Base-by-base conservation (phyloP, 2,888 invertebrate genomes). In the Marasmarcha lunaedactyla region DNA sequence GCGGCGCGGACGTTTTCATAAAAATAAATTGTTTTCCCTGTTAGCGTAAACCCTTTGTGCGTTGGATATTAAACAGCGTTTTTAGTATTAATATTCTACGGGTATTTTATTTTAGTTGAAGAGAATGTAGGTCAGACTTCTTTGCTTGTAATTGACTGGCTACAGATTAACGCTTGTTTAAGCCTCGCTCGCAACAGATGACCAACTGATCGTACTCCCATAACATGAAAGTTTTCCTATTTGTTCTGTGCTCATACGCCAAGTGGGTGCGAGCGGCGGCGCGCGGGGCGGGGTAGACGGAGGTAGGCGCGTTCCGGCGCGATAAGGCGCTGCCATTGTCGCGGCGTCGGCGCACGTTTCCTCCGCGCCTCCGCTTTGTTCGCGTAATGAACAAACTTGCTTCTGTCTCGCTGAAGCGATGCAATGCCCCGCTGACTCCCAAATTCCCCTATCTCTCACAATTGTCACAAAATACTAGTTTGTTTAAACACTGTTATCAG, bases 261-360 rank as follows among this genome's bases (percentile, higher is more conserved):
- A 74, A 68, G 64, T 54, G 51, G 47, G 48, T 37, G 48, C 46
- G 41, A 38, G 46, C 38, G 48, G 49, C 43, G 30, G 37, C 39
- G 41, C 26, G 39, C 36, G 45, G 39, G 49, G 26, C 42, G 40
- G 41, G 42, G 38, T 50, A 27, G 44, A 15, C 12, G 43, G 51
- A 48, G 45, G 57, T 57, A 65, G 71, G 59, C 73, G 70, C 79
- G 76, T 81, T 81, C 81, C 83, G 81, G 79, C 72, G 67, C 55
- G 81, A 81, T 83, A 81, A 81, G 77, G 74, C 64, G 67, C 59
- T 59, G 50, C 73, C 55, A 74, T 83, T 83, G 81, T 83, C 57
- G 63, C 71, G 67, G 77, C 83, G 78, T 79, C 74, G 76, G 77
- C 81, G 78, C 81, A 81, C 77, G 79, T 81, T 83, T 81, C 81